phyloP scores from a whole-genome alignment of 2,113 vertebrate genomes.

The Bos javanicus region DNA sequence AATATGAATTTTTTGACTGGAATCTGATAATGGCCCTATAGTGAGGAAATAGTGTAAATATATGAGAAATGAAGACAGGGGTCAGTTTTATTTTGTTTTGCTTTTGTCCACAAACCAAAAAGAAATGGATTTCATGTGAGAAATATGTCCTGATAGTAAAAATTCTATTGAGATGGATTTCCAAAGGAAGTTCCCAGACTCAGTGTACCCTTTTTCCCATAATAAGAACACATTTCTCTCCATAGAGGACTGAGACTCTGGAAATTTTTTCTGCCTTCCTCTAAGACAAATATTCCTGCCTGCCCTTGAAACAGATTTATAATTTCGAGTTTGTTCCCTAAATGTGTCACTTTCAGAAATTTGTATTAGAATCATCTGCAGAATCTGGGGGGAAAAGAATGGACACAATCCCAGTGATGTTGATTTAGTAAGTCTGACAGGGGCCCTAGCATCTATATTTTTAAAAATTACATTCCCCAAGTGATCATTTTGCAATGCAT shows the following conservation, averaged over 20 bases:
- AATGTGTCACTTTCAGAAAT: neutral
- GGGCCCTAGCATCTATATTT: neutral
- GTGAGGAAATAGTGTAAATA: neutral
- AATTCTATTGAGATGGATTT: neutral
- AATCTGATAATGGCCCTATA: neutral
- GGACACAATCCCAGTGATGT: neutral
- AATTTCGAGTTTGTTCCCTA: slow-evolving; percentile 32
- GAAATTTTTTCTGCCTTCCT: neutral
- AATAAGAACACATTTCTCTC: neutral
- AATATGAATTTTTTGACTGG: neutral
- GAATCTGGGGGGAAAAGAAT: neutral
- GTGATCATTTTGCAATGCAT: neutral
- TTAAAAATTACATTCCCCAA: neutral
- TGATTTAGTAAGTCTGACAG: slow-evolving; percentile 24
- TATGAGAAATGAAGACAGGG: neutral
- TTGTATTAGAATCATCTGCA: neutral
- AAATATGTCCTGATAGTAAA: neutral
- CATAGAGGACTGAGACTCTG: neutral
- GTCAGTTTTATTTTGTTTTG: neutral
- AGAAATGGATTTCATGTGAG: neutral
- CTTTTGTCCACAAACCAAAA: slow-evolving; percentile 24
- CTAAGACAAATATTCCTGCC: slow-evolving; percentile 28
- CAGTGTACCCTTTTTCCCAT: neutral
- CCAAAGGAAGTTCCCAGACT: neutral
- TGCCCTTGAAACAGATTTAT: neutral